Conservation (phyloP, 2,113 vertebrate genomes). For the Gambusia affinis region DNA sequence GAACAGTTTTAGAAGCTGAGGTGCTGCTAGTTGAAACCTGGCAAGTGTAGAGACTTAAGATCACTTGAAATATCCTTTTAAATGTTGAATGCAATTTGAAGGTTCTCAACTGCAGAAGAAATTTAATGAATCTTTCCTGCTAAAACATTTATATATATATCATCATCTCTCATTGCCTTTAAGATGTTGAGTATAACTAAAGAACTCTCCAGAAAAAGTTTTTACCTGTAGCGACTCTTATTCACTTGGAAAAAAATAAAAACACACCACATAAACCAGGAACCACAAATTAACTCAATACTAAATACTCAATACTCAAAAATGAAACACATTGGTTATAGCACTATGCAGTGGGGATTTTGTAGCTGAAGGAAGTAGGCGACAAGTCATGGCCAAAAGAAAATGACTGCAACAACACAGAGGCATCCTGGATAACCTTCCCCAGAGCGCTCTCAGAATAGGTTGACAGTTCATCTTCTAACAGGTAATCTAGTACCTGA, state of each 20-base stretch:
- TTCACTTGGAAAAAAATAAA: too few species aligned
- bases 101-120: background rate
- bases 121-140: background rate
- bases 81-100: background rate
- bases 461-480: background rate
- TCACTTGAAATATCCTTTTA: background rate
- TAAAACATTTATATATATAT: background rate
- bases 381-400: background rate
- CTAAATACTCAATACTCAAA: background rate
- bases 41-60: background rate
- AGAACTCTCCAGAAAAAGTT: too few species aligned
- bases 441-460: background rate
- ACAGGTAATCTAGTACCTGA: background rate
- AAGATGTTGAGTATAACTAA: too few species aligned
- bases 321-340: background rate
- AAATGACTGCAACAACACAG: too few species aligned
- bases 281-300: background rate
- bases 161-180: background rate
- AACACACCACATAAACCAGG: too few species aligned
- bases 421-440: background rate
- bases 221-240: too few species aligned
- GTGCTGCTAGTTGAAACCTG: background rate
- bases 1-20: background rate
- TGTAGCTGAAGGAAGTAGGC: background rate
- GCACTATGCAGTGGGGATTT: background rate